These are phyloP conservation scores for Ceratosolen solmsi DNA, from an alignment of 1,140 invertebrate genomes.

Conservation along the genomic window DNA sequence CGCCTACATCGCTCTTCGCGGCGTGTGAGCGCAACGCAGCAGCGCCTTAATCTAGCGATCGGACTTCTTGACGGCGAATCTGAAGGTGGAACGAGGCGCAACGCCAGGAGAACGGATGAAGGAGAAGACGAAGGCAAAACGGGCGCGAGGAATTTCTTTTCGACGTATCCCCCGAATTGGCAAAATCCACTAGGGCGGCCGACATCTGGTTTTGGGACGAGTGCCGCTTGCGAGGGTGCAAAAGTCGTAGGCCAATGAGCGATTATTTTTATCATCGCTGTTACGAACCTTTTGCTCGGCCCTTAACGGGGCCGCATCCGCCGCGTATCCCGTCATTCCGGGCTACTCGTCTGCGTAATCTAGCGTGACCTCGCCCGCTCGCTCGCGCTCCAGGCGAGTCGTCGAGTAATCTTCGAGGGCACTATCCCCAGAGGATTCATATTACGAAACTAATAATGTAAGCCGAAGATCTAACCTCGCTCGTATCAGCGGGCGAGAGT, in stretches of 20 bases:
- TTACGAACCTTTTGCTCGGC: background rate
- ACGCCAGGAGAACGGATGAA: background rate
- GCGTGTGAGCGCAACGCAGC: slow-evolving; percentile 35
- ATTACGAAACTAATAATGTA: slow-evolving; percentile 38
- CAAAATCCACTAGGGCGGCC: slow-evolving; percentile 41
- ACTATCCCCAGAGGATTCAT: slow-evolving; percentile 32
- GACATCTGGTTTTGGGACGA: background rate
- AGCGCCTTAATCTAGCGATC: slow-evolving; percentile 55
- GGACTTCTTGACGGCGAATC: slow-evolving; percentile 52
- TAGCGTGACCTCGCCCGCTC: slow-evolving; percentile 33
- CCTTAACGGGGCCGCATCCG: background rate
- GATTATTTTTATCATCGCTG: background rate
- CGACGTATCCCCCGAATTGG: slow-evolving; percentile 54
- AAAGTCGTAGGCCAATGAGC: background rate
- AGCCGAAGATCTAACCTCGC: background rate
- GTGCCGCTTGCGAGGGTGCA: background rate
- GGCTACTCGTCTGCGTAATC: slow-evolving; percentile 33
- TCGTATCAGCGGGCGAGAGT: no score
- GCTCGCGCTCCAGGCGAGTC: slow-evolving; percentile 47
- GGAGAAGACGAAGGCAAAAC: background rate
- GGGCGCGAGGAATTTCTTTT: slow-evolving; percentile 25
- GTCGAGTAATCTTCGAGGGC: slow-evolving; percentile 39
- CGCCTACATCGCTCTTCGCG: no score
- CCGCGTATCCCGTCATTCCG: slow-evolving; percentile 21
- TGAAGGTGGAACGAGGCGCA: background rate